Conservation (phyloP, 2,888 invertebrate species). For the Stenolophus ochropezus region DNA sequence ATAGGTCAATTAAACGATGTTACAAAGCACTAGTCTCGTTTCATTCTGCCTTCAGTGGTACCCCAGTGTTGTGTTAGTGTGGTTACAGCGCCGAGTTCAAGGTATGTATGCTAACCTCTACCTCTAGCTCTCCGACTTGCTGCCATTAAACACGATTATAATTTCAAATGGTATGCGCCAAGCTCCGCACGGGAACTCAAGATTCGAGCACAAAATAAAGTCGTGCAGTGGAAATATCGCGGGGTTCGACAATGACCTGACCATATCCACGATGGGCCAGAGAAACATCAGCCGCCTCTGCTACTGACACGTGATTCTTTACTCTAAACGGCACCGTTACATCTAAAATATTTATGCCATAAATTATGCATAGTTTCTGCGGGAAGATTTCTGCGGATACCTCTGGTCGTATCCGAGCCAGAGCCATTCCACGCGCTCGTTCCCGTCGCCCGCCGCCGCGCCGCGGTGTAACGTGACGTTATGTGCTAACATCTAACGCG, state of each 20-base stretch:
- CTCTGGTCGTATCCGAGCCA: constrained; percentile 46
- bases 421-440: constrained; percentile 18
- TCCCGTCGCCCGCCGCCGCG: background rate
- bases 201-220: constrained; percentile 45
- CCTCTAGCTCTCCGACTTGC: background rate
- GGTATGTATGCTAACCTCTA: background rate
- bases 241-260: constrained; percentile 37
- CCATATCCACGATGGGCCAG: constrained; percentile 32
- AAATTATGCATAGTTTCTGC: constrained; percentile 59
- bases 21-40: constrained; percentile 36
- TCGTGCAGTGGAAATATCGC: constrained; percentile 34
- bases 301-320: constrained; percentile 59
- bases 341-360: constrained; percentile 60
- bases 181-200: background rate
- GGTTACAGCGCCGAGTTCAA: background rate
- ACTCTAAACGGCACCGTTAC: constrained; percentile 58
- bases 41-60: background rate
- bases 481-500: constrained; percentile 15
- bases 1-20: constrained; percentile 60
- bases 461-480: constrained; percentile 8
- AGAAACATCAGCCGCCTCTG: constrained; percentile 54
- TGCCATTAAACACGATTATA: constrained; percentile 52
- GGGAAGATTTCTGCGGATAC: constrained; percentile 56
- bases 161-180: constrained; percentile 51
- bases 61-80: background rate